Evolutionary conservation across 1,140 invertebrate genomes (phyloP).

Genomic region (Drosophila kepulauana): DNA sequence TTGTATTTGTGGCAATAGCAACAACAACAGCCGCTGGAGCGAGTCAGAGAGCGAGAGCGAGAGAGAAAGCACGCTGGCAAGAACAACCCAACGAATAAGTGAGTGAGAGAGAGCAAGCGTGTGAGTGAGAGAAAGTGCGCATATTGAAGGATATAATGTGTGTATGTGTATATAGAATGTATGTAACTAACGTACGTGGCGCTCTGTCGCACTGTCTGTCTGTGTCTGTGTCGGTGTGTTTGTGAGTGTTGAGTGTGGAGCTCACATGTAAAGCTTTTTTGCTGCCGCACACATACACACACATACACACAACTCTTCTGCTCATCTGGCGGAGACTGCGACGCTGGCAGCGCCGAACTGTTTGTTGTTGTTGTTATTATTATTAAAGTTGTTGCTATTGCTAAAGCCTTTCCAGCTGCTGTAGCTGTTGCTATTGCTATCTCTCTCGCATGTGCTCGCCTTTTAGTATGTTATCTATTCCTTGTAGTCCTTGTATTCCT

Average conservation of each 20-base stretch:
- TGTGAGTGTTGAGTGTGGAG: slow-evolving; percentile 24
- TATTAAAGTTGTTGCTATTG: slow-evolving; percentile 27
- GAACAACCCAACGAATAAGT: slow-evolving; percentile 17
- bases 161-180: slow-evolving; percentile 10
- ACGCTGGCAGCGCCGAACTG: slow-evolving; percentile 29
- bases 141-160: slow-evolving; percentile 20
- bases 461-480: slow-evolving; percentile 84
- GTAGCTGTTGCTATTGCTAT: slow-evolving; percentile 44
- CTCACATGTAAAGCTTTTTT: slow-evolving; percentile 50
- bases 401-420: slow-evolving; percentile 57
- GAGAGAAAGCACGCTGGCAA: slow-evolving; percentile 7
- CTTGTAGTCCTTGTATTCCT: slow-evolving; percentile 55
- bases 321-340: slow-evolving; percentile 59
- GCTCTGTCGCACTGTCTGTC: slow-evolving; percentile 57
- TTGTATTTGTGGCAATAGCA: slow-evolving; percentile 17
- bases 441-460: slow-evolving; percentile 76
- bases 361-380: slow-evolving; percentile 22
- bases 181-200: slow-evolving; percentile 66
- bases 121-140: slow-evolving; percentile 35
- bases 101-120: slow-evolving; percentile 25
- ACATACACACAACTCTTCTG: slow-evolving; percentile 73
- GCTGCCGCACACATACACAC: slow-evolving; percentile 23
- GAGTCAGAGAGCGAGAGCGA: slow-evolving; percentile 11
- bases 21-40: slow-evolving; percentile 2
- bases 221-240: slow-evolving; percentile 17